phyloP scores from a whole-genome alignment of 2,797 vertebrate species.

The Bradypodion ventrale region DNA sequence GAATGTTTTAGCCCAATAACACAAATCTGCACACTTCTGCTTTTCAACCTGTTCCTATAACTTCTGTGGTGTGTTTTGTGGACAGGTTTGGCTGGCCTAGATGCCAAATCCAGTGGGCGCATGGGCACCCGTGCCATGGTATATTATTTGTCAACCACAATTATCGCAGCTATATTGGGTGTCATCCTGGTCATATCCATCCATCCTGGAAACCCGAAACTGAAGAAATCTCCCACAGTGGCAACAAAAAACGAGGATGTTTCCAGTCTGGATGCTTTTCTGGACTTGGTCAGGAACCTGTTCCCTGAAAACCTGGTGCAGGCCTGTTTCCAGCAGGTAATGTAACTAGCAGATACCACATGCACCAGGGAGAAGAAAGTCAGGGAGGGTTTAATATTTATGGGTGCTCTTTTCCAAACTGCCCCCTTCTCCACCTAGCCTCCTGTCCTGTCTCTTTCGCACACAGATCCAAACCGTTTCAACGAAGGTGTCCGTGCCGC shows the following conservation, averaged over 20 bases:
- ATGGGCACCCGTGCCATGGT: conserved; percentile 87
- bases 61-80: background rate
- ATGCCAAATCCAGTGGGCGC: conserved; percentile 83
- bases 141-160: conserved; percentile 85
- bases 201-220: conserved; percentile 85
- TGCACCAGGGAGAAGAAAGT: background rate
- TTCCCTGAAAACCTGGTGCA: conserved; percentile 87
- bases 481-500: conserved; percentile 69
- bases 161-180: conserved; percentile 82
- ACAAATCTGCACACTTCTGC: background rate
- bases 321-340: conserved; percentile 86
- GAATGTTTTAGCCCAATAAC: no score
- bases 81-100: conserved; percentile 81
- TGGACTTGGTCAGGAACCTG: conserved; percentile 84
- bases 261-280: conserved; percentile 84
- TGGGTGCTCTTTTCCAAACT: background rate
- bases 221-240: conserved; percentile 54
- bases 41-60: background rate
- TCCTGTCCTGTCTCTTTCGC: background rate
- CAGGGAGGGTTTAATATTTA: background rate
- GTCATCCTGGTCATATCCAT: conserved; percentile 84
- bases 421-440: background rate
- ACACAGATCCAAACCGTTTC: conserved; percentile 83
- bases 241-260: conserved; percentile 77
- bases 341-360: no score